Evolutionary conservation across 2,113 vertebrate species (phyloP).

Genomic region (Siniperca knerii): DNA sequence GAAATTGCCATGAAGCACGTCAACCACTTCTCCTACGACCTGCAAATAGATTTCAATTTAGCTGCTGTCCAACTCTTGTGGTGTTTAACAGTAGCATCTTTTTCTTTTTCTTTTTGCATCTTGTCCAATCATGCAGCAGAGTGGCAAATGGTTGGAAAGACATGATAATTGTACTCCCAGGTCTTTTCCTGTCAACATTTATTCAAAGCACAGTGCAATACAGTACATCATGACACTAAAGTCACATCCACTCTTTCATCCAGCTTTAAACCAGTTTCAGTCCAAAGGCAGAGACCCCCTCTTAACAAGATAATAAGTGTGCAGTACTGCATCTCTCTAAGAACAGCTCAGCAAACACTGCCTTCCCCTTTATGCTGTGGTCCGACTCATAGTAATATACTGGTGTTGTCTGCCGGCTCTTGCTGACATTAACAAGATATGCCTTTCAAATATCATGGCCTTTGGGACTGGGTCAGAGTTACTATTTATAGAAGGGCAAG

Average conservation of each 20-base stretch:
- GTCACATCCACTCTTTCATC: slow-evolving; percentile 45
- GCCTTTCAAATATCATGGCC: slow-evolving; percentile 88
- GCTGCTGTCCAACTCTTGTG: slow-evolving; percentile 24
- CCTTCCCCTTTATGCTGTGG: slow-evolving; percentile 20
- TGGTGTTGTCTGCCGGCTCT: slow-evolving; percentile 71
- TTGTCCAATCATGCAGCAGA: slow-evolving; percentile 25
- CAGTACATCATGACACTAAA: slow-evolving; percentile 38
- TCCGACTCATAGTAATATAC: slow-evolving; percentile 56
- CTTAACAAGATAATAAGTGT: slow-evolving; percentile 32
- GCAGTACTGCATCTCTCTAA: slow-evolving; percentile 20
- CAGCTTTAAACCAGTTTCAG: slow-evolving; percentile 62
- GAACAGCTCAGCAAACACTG: slow-evolving; percentile 35
- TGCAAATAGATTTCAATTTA: slow-evolving; percentile 51
- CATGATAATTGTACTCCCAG: slow-evolving; percentile 49
- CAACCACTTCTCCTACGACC: slow-evolving; percentile 35
- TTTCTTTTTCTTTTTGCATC: slow-evolving; percentile 22
- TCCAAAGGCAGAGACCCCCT: slow-evolving; percentile 31
- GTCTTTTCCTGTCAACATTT: slow-evolving; percentile 68
- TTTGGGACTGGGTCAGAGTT: slow-evolving; percentile 83
- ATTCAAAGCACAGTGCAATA: slow-evolving; percentile 39
- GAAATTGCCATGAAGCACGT: slow-evolving; percentile 21
- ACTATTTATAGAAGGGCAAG: slow-evolving; percentile 83
- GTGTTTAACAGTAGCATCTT: slow-evolving; percentile 44
- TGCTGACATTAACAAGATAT: slow-evolving; percentile 83
- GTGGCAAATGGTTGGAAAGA: slow-evolving; percentile 44